phyloP scores from a whole-genome alignment of 2,888 invertebrate genomes.

The Melipona beecheii region DNA sequence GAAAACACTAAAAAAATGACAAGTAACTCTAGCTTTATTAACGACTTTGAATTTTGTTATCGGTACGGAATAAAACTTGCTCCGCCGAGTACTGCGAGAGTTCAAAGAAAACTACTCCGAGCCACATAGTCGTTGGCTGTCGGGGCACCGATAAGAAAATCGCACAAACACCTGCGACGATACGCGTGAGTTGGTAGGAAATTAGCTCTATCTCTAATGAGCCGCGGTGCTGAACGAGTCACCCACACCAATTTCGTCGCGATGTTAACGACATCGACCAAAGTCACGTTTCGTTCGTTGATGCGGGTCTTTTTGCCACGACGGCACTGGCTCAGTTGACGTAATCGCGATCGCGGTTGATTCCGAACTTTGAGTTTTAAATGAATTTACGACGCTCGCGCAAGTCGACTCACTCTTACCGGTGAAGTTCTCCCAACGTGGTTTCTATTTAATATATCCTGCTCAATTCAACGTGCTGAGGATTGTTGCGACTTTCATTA shows the following conservation, averaged over 20 bases:
- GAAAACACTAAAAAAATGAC: too few species aligned
- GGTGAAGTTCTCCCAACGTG: neutral
- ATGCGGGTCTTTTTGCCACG: neutral
- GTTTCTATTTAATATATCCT: neutral
- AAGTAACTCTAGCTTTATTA: neutral
- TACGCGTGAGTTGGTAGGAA: conserved; percentile 20
- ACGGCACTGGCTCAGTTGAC: neutral
- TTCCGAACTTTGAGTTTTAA: neutral
- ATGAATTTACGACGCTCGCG: neutral
- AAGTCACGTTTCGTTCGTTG: neutral
- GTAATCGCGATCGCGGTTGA: neutral
- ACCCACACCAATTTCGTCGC: conserved; percentile 16
- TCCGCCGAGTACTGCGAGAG: neutral
- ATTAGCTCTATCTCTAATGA: conserved; percentile 59
- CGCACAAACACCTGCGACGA: conserved; percentile 32
- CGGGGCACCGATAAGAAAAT: conserved; percentile 41
- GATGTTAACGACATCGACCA: conserved; percentile 11
- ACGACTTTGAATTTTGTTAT: neutral
- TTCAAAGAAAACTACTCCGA: neutral
- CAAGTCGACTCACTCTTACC: neutral
- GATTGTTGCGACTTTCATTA: neutral
- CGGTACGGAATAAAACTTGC: neutral
- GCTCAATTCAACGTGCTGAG: neutral
- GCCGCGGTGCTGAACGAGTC: conserved; percentile 37
- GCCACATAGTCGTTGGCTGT: conserved; percentile 22